Conservation (phyloP, 1,140 invertebrate species). For the Polypedilum vanderplanki region DNA sequence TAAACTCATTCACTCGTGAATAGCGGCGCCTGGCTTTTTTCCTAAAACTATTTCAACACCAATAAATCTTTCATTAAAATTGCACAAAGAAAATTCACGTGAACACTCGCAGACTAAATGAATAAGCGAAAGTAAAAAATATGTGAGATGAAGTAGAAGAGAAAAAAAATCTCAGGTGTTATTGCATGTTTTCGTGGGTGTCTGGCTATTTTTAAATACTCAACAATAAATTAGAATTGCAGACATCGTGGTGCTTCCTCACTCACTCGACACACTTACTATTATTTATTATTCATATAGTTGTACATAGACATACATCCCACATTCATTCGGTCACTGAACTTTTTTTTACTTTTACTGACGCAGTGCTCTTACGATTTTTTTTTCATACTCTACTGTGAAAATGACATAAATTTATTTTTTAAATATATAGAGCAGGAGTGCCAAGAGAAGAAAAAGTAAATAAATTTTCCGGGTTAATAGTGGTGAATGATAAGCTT, state of each 20-base stretch:
- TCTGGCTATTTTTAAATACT: background rate
- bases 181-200: background rate
- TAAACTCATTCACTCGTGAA: background rate
- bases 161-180: background rate
- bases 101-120: background rate
- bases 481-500: too few relatives aligned
- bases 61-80: background rate
- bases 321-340: background rate
- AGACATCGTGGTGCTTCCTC: slow-evolving; percentile 2
- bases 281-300: background rate
- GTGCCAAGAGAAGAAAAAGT: too few relatives aligned
- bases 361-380: too few relatives aligned
- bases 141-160: background rate
- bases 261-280: background rate
- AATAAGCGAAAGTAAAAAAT: background rate
- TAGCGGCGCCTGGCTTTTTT: background rate
- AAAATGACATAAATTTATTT: too few relatives aligned
- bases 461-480: too few relatives aligned
- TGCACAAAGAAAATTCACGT: slow-evolving; percentile 7
- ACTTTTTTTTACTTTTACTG: background rate
- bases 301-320: background rate
- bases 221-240: slow-evolving; percentile 6
- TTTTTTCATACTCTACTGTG: too few relatives aligned
- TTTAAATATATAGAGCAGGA: too few relatives aligned
- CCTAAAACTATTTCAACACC: background rate